Evolutionary conservation across 2,797 vertebrate species (phyloP), one percentile per base, ranked within the genome.

Genomic region (Clarias laeviceps): DNA sequence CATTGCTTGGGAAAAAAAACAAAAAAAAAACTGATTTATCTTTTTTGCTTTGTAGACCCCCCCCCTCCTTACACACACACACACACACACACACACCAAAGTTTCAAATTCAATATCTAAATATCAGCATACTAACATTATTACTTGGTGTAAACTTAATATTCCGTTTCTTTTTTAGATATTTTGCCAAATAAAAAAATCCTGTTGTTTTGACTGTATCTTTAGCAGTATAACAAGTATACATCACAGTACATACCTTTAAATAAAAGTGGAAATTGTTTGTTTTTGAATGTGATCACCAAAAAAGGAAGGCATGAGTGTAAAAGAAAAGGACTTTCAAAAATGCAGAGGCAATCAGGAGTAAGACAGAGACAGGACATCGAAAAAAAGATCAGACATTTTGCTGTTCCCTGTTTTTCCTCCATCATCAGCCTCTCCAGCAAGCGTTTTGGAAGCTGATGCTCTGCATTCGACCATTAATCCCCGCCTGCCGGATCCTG

Each of bases 391-490:
- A 86, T 93, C 93, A 91, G 91, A 92, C 93, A 91, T 92, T 54
- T 90, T 94, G 93, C 94, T 91, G 92, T 92, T 91, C 45, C 90
- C 87, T 89, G 91, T 89, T 93, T 93, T 70, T 83, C 82, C 69
- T 86, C 81, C 84, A 78, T 79, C 70, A 17, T 87, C 95, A 94
- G 96, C 27, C 22, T 97, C 97, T 97, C 96, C 96, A 97, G 94
- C 96, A 97, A 95, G 95, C 94, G 92, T 96, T 95, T 93, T 96
- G 95, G 94, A 97, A 98, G 96, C 96, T 95, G 97, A 95, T 96
- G 96, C 97, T 97, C 96, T 64, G 93, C 96, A 96, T 95, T 97
- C 96, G 84, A 95, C 97, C 97, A 98, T 99, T 98, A 98, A 99
- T 98, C 97, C 98, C 97, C 93, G 96, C 96, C 92, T 96, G 97